phyloP scores from a whole-genome alignment of 2,113 vertebrate species.

The Butastur rufipennis region DNA sequence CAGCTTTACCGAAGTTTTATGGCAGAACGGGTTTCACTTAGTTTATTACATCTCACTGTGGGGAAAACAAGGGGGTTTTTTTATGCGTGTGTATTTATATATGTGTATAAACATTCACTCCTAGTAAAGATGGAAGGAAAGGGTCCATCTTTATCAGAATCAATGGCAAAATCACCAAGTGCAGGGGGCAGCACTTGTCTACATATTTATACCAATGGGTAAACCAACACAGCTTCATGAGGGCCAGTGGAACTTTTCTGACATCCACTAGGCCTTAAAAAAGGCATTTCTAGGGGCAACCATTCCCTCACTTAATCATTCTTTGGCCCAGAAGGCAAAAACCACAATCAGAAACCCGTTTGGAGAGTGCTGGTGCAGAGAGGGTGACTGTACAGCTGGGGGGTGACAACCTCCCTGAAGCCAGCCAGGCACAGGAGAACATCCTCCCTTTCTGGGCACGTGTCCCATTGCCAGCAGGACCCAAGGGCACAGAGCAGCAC shows the following conservation, averaged over 20 bases:
- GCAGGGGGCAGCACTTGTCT: not conserved
- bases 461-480: not conserved
- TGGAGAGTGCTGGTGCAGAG: not conserved
- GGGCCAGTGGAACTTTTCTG: not conserved
- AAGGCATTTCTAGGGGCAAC: not conserved
- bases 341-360: not conserved
- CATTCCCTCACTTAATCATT: not conserved
- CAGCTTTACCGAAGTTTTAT: not conserved
- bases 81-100: not conserved
- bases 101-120: not conserved
- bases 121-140: not conserved
- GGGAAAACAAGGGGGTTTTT: not conserved
- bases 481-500: not conserved
- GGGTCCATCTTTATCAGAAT: not conserved
- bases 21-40: not conserved
- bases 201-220: not conserved
- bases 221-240: not conserved
- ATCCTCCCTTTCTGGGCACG: not conserved
- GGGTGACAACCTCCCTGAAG: not conserved
- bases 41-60: not conserved
- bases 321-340: not conserved
- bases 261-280: not conserved
- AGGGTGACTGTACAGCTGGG: not conserved
- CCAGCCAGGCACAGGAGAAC: not conserved
- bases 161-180: not conserved